Conservation (phyloP, 2,797 vertebrate genomes). For the Aeoliscus strigatus region DNA sequence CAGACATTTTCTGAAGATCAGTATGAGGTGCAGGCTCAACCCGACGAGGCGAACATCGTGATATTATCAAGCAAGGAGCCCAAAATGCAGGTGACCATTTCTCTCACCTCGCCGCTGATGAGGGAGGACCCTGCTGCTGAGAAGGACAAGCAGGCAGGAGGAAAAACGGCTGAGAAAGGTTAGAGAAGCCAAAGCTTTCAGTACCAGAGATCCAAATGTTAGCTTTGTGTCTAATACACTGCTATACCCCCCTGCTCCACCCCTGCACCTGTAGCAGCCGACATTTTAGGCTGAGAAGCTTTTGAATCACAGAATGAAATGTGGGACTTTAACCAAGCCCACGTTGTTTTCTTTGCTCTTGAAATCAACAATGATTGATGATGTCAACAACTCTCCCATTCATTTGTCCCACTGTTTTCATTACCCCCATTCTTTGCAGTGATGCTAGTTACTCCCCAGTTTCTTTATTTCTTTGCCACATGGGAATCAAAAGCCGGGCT, state of each 20-base stretch:
- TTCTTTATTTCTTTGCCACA: slow-evolving; percentile 56
- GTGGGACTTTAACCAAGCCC: slow-evolving; percentile 55
- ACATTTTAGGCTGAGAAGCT: slow-evolving; percentile 35
- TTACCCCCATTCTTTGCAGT: slow-evolving; percentile 47
- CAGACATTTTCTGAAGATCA: slow-evolving; percentile 83
- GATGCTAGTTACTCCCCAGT: slow-evolving; percentile 32
- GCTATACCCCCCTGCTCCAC: not conserved
- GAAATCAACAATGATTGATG: slow-evolving; percentile 23
- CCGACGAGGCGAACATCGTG: slow-evolving; percentile 79
- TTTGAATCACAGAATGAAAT: slow-evolving; percentile 24
- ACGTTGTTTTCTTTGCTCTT: slow-evolving; percentile 29
- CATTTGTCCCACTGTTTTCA: slow-evolving; percentile 57
- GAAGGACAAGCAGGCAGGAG: slow-evolving; percentile 75
- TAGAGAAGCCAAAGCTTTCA: slow-evolving; percentile 82
- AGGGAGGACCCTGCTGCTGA: slow-evolving; percentile 76
- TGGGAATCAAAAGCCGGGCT: slow-evolving; percentile 78
- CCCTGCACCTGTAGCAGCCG: slow-evolving; percentile 27
- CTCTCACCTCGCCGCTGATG: slow-evolving; percentile 84
- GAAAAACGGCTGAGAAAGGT: slow-evolving; percentile 79
- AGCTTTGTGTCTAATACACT: slow-evolving; percentile 64
- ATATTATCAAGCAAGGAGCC: slow-evolving; percentile 84
- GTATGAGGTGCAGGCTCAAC: slow-evolving; percentile 80
- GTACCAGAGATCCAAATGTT: slow-evolving; percentile 65
- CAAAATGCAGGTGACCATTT: slow-evolving; percentile 83
- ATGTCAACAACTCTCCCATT: slow-evolving; percentile 47